These are phyloP conservation scores for Lepidurus couesii DNA, from an alignment of 1,140 invertebrate genomes.

Conservation along the genomic window DNA sequence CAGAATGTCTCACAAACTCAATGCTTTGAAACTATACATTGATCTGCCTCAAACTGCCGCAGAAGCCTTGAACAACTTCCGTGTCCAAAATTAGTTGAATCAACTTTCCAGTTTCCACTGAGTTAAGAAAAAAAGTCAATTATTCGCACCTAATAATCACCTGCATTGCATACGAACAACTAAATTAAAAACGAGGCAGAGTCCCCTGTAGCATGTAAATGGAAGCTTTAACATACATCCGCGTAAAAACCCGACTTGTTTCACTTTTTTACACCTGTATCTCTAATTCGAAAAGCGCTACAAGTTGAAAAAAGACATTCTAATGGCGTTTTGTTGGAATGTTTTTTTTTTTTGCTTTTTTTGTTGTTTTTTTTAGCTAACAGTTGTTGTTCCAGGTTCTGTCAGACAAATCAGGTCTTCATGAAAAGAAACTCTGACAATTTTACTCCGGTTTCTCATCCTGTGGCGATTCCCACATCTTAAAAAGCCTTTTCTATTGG, in stretches of 20 bases:
- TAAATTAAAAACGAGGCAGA: no score
- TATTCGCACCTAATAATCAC: no score
- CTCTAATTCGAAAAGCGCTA: neutral
- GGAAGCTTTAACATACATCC: no score
- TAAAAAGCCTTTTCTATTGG: neutral
- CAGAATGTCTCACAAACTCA: neutral
- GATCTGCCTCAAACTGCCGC: neutral
- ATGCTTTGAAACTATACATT: no score
- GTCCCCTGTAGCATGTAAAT: no score
- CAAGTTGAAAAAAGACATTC: neutral
- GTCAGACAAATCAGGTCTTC: neutral
- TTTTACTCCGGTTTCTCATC: neutral
- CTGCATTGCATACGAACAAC: no score
- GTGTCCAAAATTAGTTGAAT: no score
- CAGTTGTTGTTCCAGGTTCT: slow-evolving; percentile 7
- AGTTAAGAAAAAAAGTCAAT: no score
- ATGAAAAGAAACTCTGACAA: neutral
- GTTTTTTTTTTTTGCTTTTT: neutral
- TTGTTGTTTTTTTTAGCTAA: neutral
- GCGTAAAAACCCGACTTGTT: no score
- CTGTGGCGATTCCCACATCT: slow-evolving; percentile 16
- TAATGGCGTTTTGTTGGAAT: neutral
- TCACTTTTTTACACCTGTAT: no score
- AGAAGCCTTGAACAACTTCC: neutral
- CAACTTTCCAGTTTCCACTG: no score